A percentile compares a stretch with the other conserved stretches of the same genome.
Conservation (phyloP, 2,888 invertebrate genomes). For the Parnassius apollo region DNA sequence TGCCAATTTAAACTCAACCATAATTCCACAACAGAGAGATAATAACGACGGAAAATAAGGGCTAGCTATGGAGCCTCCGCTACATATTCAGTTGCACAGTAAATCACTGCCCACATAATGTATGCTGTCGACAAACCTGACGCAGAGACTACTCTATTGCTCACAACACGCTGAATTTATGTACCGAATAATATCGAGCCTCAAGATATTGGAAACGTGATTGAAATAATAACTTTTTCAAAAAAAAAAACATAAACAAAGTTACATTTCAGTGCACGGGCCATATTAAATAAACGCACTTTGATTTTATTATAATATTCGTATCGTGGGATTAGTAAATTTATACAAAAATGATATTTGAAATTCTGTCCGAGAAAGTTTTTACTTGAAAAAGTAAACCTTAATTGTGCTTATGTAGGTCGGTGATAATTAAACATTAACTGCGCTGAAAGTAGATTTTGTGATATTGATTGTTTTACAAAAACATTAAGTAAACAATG, state of each 20-base stretch:
- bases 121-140: constrained; percentile 65
- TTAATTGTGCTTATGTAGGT: constrained; percentile 21
- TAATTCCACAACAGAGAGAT: constrained; percentile 17
- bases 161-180: constrained; percentile 67
- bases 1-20: constrained; percentile 16
- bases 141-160: constrained; percentile 64
- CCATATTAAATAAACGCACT: not conserved
- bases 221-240: constrained; percentile 42
- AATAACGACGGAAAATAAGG: constrained; percentile 14
- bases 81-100: constrained; percentile 27
- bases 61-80: not conserved
- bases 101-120: constrained; percentile 52
- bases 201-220: constrained; percentile 75
- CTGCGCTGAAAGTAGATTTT: constrained; percentile 23
- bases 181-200: constrained; percentile 65
- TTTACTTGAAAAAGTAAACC: constrained; percentile 10
- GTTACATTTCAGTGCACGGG: constrained; percentile 5
- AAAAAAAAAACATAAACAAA: constrained; percentile 21
- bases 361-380: not conserved
- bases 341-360: not conserved
- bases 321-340: not conserved
- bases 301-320: not conserved
- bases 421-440: constrained; percentile 26
- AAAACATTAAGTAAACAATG: constrained; percentile 8
- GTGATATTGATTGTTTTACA: constrained; percentile 19